Conservation (phyloP, 2,888 invertebrate genomes). For the Euphydryas editha region DNA sequence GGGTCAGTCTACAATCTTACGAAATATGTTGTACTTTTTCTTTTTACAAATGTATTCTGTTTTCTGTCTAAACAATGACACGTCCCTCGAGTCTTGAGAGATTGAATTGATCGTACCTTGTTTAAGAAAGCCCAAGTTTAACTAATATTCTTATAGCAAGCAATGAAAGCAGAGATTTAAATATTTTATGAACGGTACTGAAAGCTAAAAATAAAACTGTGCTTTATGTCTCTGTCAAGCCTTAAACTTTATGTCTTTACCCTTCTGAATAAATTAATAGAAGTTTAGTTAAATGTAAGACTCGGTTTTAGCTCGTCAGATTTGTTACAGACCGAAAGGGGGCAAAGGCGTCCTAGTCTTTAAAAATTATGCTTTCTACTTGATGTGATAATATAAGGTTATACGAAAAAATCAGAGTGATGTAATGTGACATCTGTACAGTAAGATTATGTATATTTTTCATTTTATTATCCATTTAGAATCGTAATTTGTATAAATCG, state of each 20-base stretch:
- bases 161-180: slow-evolving; percentile 2
- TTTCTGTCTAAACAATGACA: neutral
- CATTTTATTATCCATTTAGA: no score
- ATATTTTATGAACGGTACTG: slow-evolving; percentile 23
- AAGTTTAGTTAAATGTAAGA: slow-evolving; percentile 1
- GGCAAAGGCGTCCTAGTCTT: no score
- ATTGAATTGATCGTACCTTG: neutral
- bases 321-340: no score
- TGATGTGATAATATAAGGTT: no score
- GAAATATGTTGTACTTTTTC: no score
- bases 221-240: slow-evolving; percentile 13
- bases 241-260: slow-evolving; percentile 28
- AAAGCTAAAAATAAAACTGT: slow-evolving; percentile 21
- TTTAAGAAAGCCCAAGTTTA: neutral
- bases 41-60: no score
- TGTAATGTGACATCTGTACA: no score
- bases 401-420: no score
- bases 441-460: no score
- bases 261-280: slow-evolving; percentile 19
- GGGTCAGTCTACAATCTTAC: no score
- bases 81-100: no score
- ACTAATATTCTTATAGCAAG: neutral
- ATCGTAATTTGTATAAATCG: neutral
- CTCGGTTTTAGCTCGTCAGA: neutral
- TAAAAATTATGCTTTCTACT: no score